Evolutionary conservation across 2,797 vertebrate genomes (phyloP).

Genomic region (Xiphorhynchus erythropygius): DNA sequence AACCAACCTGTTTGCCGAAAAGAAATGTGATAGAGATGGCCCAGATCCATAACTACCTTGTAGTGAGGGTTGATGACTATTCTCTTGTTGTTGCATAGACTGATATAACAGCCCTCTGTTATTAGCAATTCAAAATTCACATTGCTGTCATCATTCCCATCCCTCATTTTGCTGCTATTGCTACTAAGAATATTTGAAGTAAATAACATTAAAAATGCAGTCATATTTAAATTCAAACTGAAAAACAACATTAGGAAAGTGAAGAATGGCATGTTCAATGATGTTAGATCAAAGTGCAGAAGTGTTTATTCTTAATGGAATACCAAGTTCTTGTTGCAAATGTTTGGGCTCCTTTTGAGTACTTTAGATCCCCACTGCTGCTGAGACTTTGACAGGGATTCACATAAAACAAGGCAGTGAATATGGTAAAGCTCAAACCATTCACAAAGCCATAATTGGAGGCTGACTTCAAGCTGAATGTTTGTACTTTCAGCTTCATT

Average conservation of each 20-base stretch:
- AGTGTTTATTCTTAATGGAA: background rate
- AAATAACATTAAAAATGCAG: background rate
- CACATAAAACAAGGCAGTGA: background rate
- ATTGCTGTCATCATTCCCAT: background rate
- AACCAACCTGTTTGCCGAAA: background rate
- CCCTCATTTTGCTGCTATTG: background rate
- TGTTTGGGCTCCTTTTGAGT: background rate
- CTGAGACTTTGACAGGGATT: background rate
- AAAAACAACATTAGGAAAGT: background rate
- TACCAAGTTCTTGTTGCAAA: background rate
- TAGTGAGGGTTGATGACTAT: background rate
- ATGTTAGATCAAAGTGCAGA: background rate
- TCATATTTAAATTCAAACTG: background rate
- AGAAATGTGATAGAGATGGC: background rate
- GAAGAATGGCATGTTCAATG: background rate
- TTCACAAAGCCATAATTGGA: background rate
- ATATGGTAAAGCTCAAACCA: background rate
- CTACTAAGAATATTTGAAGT: background rate
- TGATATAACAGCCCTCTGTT: background rate
- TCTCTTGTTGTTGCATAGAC: background rate
- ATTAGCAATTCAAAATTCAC: background rate
- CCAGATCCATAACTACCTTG: background rate
- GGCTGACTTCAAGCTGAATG: background rate
- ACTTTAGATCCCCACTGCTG: background rate
- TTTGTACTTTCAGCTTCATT: background rate